Conservation (phyloP, 1,140 invertebrate genomes). For the Drosophila punjabiensis region DNA sequence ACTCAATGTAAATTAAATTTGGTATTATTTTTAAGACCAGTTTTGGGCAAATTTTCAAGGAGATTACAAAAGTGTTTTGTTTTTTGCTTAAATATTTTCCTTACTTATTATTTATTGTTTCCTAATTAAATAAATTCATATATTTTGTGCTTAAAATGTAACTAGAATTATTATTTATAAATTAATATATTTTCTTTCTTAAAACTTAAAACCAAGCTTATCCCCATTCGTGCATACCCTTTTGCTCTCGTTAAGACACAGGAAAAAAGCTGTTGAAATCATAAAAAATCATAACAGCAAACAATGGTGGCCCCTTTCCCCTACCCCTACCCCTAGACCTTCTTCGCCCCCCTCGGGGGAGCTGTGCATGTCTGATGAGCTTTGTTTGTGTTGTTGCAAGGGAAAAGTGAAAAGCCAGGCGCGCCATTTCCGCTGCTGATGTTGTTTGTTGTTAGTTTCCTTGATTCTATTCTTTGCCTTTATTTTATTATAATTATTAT, state of each 20-base stretch:
- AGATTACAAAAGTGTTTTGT: too few species aligned
- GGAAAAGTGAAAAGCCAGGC: conserved; percentile 57
- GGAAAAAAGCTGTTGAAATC: conserved; percentile 64
- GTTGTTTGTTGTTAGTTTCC: conserved; percentile 6
- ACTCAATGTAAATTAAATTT: too few species aligned
- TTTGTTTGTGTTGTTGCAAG: conserved; percentile 28
- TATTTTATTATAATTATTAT: neutral
- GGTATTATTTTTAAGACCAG: too few species aligned
- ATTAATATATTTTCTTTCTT: neutral
- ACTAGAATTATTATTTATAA: too few species aligned
- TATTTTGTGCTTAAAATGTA: too few species aligned
- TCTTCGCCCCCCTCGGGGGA: conserved; percentile 28
- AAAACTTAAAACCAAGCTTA: too few species aligned
- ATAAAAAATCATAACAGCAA: conserved; percentile 78
- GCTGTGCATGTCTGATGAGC: conserved; percentile 79
- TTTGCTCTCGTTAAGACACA: neutral
- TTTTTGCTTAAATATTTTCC: too few species aligned
- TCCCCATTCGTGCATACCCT: conserved; percentile 1
- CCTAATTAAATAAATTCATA: too few species aligned
- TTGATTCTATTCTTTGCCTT: conserved; percentile 7
- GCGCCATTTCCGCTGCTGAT: conserved; percentile 46
- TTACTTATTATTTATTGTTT: too few species aligned
- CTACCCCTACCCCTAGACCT: neutral
- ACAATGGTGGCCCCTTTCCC: conserved; percentile 45
- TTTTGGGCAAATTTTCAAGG: too few species aligned